These are phyloP conservation scores for Phenacoccus solenopsis DNA, from an alignment of 1,140 invertebrate genomes.

Conservation along the genomic window DNA sequence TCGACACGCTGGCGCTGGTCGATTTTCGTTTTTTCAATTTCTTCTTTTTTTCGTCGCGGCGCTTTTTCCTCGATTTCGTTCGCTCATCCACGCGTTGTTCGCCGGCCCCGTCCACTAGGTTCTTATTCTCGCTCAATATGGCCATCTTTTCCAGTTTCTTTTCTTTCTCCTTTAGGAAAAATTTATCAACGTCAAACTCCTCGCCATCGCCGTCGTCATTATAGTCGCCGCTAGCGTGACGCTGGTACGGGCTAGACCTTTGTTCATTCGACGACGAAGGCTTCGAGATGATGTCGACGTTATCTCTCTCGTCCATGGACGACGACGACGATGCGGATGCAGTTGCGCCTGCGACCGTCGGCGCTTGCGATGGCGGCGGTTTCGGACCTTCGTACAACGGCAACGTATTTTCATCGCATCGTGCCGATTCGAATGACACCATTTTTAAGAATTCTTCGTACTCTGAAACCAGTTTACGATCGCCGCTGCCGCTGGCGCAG, in stretches of 20 bases:
- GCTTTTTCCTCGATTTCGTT: not conserved
- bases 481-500: not conserved
- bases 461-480: slow-evolving; percentile 13
- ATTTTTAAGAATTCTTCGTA: slow-evolving; percentile 23
- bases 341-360: not conserved
- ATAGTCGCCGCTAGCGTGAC: not conserved
- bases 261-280: not conserved
- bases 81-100: not conserved
- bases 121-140: not conserved
- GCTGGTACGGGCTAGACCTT: not conserved
- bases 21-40: not conserved
- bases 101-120: not conserved
- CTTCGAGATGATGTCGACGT: no score
- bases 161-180: not conserved
- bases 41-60: not conserved
- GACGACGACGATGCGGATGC: not conserved
- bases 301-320: no score
- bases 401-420: not conserved
- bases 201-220: not conserved
- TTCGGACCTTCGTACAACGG: not conserved
- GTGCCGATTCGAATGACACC: not conserved
- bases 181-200: not conserved
- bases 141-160: not conserved
- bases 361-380: not conserved
- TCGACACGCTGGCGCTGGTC: not conserved